Evolutionary conservation across 1,140 invertebrate species (phyloP).

Genomic region (Magallana ariakensis): DNA sequence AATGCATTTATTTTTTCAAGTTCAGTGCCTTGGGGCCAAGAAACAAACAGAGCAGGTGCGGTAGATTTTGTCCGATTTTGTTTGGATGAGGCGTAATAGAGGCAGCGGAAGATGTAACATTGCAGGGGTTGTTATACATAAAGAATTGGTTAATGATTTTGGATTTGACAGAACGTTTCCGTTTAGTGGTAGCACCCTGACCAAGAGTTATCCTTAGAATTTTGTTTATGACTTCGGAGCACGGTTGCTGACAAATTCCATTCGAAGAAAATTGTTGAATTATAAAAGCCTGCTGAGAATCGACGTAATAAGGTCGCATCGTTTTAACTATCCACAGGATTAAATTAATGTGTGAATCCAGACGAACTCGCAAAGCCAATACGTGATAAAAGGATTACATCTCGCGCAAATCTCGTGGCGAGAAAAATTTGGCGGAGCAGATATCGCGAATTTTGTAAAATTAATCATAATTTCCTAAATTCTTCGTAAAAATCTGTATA

Average conservation of each 20-base stretch:
- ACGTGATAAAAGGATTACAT: slow-evolving; percentile 17
- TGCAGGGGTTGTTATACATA: background rate
- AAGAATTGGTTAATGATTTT: background rate
- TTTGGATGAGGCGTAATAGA: too few species aligned
- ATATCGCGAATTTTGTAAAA: background rate
- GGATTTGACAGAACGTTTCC: background rate
- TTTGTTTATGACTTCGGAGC: background rate
- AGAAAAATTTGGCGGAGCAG: background rate
- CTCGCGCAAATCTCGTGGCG: background rate
- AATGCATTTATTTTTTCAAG: too few species aligned
- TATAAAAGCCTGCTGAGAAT: background rate
- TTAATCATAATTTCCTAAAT: too few species aligned
- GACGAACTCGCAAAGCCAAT: slow-evolving; percentile 13
- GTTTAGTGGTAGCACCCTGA: background rate
- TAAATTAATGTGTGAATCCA: slow-evolving; percentile 30
- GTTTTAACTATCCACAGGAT: slow-evolving; percentile 2
- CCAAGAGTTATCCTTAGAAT: background rate
- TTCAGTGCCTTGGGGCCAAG: too few species aligned
- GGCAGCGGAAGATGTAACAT: too few species aligned
- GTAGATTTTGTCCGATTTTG: too few species aligned
- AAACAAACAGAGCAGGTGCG: too few species aligned
- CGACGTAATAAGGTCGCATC: background rate
- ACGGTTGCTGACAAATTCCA: slow-evolving; percentile 24
- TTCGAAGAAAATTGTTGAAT: slow-evolving; percentile 25
- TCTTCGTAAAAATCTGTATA: too few species aligned